Base-by-base conservation (phyloP, 2,113 vertebrate species). In the Gracilinanus agilis region DNA sequence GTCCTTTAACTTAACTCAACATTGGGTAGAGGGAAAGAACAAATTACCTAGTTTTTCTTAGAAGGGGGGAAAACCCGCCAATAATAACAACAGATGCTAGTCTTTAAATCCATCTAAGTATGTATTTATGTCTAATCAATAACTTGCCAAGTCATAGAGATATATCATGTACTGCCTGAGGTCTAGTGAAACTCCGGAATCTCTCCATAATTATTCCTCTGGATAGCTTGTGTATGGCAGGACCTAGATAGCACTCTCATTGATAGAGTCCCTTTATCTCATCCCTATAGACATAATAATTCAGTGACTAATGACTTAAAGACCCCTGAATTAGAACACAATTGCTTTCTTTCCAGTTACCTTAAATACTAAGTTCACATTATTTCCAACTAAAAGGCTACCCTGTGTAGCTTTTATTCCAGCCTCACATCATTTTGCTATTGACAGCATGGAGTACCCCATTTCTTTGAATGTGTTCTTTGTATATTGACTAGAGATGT, bases 401-500 rank as follows among this genome's bases (percentile, higher is more conserved):
- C 34, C 67, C 67, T n/a, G 13, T n/a, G 61, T n/a, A 44, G 5
- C 75, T 40, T 19, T 91, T 29, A 89, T 2, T 93, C 12, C 54
- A n/a, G 3, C 21, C 13, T 90, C 56, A 90, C 40, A 0, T 3
- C 0, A 53, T 88, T n/a, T 83, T 44, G 83, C 34, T 96, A 89
- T 89, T 90, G 90, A 44, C 24, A 49, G 2, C 4, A 94, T 91
- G 5, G n/a, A 0, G 27, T 94, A 53, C 0, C 13, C 49, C 54
- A 2, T 0, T 25, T 88, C 19, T 94, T 95, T 90, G 44, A 53
- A 91, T 54, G 96, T 96, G 90, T 92, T 27, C 55, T 44, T 89
- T n/a, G 83, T 83, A 29, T 91, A 92, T 90, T 94, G 92, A 89
- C 56, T 93, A 54, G 23, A 92, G 93, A 83, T n/a, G 0, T 27